Conservation (phyloP, 2,797 vertebrate genomes). For the Acrossocheilus wenchowensis region DNA sequence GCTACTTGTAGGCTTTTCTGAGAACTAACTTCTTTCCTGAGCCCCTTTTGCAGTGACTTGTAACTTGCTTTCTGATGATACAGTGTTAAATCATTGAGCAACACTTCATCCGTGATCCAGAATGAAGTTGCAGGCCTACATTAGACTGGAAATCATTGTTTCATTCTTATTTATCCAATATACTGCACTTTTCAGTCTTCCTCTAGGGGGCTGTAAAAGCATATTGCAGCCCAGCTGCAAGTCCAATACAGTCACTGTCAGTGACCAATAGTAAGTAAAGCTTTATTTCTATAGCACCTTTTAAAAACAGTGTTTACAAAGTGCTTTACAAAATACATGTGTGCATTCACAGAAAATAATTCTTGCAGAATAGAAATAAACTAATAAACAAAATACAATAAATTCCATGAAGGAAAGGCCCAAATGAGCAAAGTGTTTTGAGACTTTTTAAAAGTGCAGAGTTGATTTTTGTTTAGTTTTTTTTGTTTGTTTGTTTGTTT, state of each 20-base stretch:
- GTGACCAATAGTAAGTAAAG: not conserved
- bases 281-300: not conserved
- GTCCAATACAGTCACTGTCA: not conserved
- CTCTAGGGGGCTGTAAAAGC: conserved; percentile 43
- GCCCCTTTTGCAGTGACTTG: not conserved
- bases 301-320: too few species aligned
- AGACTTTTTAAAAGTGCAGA: too few species aligned
- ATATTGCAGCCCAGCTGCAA: conserved; percentile 1
- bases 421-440: not conserved
- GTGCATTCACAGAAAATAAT: not conserved
- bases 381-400: too few species aligned
- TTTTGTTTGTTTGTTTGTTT: too few species aligned
- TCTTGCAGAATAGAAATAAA: too few species aligned
- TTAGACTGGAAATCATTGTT: conserved; percentile 47
- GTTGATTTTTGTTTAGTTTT: too few species aligned
- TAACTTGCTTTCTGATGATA: not conserved
- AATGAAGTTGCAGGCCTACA: conserved; percentile 3
- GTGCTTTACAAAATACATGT: not conserved
- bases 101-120: conserved; percentile 26
- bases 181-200: not conserved
- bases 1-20: not conserved
- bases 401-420: too few species aligned
- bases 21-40: not conserved
- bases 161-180: conserved; percentile 28
- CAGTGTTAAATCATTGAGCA: conserved; percentile 3